These are phyloP conservation scores for Amphimallon solstitiale DNA, from an alignment of 2,888 invertebrate genomes.

Conservation along the genomic window DNA sequence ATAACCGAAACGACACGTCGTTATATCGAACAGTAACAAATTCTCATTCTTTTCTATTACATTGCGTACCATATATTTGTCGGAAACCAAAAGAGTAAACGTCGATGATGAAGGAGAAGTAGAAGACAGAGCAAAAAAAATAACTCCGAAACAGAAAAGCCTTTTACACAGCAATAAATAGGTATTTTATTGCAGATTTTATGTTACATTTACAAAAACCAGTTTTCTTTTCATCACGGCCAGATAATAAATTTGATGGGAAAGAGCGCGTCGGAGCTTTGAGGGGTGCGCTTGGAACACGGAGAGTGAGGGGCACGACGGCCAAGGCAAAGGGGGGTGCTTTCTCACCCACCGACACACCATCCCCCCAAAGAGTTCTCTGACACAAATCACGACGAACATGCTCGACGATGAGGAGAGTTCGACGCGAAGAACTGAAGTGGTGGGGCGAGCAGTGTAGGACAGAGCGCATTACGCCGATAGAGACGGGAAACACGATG, in stretches of 20 bases:
- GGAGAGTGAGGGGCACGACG: slow-evolving; percentile 24
- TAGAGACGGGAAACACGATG: slow-evolving; percentile 5
- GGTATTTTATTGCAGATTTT: slow-evolving; percentile 50
- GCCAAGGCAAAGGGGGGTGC: slow-evolving; percentile 8
- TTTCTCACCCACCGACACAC: slow-evolving; percentile 17
- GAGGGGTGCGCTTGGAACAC: not conserved
- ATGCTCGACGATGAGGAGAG: not conserved
- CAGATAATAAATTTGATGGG: slow-evolving; percentile 53
- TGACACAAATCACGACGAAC: slow-evolving; percentile 30
- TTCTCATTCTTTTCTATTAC: not conserved
- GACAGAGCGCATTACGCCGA: slow-evolving; percentile 16
- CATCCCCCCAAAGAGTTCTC: slow-evolving; percentile 18
- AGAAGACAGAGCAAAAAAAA: not conserved
- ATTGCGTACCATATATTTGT: slow-evolving; percentile 22
- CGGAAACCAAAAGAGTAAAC: slow-evolving; percentile 9
- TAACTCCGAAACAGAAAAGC: slow-evolving; percentile 23
- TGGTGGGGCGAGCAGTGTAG: slow-evolving; percentile 1
- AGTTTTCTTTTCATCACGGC: slow-evolving; percentile 53
- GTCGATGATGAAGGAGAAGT: not conserved
- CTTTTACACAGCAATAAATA: slow-evolving; percentile 40
- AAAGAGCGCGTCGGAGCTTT: slow-evolving; percentile 44
- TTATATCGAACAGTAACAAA: too few relatives aligned
- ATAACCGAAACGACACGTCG: too few relatives aligned
- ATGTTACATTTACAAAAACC: slow-evolving; percentile 52
- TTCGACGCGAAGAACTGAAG: not conserved